These are phyloP conservation scores for Stenodema calcarata DNA, from an alignment of 2,888 invertebrate genomes.

Conservation along the genomic window DNA sequence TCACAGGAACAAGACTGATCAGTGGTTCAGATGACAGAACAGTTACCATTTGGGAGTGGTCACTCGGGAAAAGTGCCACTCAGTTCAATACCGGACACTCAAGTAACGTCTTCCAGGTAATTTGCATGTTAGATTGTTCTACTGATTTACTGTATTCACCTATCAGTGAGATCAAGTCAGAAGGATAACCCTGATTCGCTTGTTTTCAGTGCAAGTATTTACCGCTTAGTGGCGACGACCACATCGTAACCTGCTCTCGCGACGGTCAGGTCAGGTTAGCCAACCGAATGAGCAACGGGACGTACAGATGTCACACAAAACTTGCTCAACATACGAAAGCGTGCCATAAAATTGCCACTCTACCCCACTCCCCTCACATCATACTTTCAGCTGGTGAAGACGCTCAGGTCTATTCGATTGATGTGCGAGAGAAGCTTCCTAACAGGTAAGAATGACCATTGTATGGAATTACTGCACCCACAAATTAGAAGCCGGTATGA, in stretches of 20 bases:
- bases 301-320: slow-evolving; percentile 65
- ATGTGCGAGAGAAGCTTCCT: slow-evolving; percentile 76
- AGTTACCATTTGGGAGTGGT: slow-evolving; percentile 92
- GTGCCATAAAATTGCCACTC: slow-evolving; percentile 84
- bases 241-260: slow-evolving; percentile 85
- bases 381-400: slow-evolving; percentile 87
- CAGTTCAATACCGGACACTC: slow-evolving; percentile 82
- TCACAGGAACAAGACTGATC: slow-evolving; percentile 74
- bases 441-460: slow-evolving; percentile 63
- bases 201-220: slow-evolving; percentile 76
- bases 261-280: slow-evolving; percentile 83
- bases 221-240: slow-evolving; percentile 77
- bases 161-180: too few relatives aligned
- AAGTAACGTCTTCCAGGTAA: slow-evolving; percentile 82
- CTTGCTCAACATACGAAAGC: slow-evolving; percentile 76
- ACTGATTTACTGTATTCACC: too few relatives aligned
- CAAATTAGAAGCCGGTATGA: too few relatives aligned
- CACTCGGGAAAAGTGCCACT: slow-evolving; percentile 70
- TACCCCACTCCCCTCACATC: slow-evolving; percentile 77
- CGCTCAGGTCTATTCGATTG: slow-evolving; percentile 79
- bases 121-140: not conserved
- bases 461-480: too few relatives aligned
- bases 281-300: slow-evolving; percentile 64
- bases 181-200: not conserved
- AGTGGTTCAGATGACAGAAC: slow-evolving; percentile 91